Evolutionary conservation across 1,140 invertebrate species (phyloP).

Genomic region (Pseudobourletiella spinata): DNA sequence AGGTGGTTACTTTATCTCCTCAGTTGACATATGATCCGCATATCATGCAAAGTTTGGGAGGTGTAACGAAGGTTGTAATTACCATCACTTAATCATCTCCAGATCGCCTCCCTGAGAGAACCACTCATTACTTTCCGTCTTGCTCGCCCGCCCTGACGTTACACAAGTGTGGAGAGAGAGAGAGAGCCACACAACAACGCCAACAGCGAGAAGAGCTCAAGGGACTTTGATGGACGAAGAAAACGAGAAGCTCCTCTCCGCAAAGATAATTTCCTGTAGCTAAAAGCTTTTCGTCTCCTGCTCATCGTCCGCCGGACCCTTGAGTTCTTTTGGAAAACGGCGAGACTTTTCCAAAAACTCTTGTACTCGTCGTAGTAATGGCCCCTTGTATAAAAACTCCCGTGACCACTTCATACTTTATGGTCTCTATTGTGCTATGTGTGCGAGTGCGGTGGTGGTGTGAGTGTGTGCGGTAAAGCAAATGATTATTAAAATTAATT

Average conservation of each 20-base stretch:
- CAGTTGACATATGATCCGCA: slow-evolving; percentile 20
- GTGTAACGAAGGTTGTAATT: slow-evolving; percentile 29
- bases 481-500: background rate
- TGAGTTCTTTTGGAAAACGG: no score
- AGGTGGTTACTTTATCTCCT: slow-evolving; percentile 5
- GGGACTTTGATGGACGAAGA: no score
- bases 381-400: background rate
- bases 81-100: slow-evolving; percentile 30
- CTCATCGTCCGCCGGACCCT: no score
- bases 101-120: slow-evolving; percentile 20
- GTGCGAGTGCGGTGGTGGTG: no score
- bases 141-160: background rate
- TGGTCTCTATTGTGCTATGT: background rate
- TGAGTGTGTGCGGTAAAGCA: background rate
- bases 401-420: background rate
- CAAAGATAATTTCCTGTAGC: no score
- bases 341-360: background rate
- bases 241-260: no score
- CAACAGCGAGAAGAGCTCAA: no score
- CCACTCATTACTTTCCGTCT: slow-evolving; percentile 15
- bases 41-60: slow-evolving; percentile 28
- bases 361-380: background rate
- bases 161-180: background rate
- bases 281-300: no score
- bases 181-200: no score